Evolutionary conservation across 2,888 invertebrate genomes (phyloP).

Genomic region (Chalcosyrphus nemorum): DNA sequence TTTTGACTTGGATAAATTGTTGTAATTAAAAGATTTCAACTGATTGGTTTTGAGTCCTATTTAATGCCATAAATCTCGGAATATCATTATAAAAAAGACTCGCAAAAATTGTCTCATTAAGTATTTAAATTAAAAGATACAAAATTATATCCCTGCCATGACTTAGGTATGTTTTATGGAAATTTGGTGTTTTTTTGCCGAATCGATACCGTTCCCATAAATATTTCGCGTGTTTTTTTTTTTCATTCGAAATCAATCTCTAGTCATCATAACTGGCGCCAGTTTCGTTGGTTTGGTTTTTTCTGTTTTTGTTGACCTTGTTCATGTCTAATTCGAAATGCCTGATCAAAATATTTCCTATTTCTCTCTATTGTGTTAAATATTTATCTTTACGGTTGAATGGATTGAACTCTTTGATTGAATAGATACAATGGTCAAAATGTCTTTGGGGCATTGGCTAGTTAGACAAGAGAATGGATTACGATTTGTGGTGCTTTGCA

Average conservation of each 20-base stretch:
- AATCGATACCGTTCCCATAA: slow-evolving; percentile 16
- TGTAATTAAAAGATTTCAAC: slow-evolving; percentile 5
- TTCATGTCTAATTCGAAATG: not conserved
- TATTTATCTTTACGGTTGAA: slow-evolving; percentile 21
- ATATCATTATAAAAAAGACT: not conserved
- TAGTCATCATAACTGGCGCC: slow-evolving; percentile 21
- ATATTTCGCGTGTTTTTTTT: not conserved
- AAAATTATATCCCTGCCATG: not conserved
- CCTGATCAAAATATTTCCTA: slow-evolving; percentile 1
- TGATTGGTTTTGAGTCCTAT: not conserved
- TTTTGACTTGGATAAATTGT: slow-evolving; percentile 1
- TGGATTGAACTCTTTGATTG: slow-evolving; percentile 21
- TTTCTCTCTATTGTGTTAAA: not conserved
- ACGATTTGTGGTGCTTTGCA: not conserved
- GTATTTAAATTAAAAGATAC: slow-evolving; percentile 22
- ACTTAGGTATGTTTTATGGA: slow-evolving; percentile 32
- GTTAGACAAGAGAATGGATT: not conserved
- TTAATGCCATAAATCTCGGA: not conserved
- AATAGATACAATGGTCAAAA: not conserved
- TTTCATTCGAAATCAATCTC: not conserved
- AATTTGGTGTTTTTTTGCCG: slow-evolving; percentile 15
- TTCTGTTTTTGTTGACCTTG: not conserved
- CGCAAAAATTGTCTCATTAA: slow-evolving; percentile 11
- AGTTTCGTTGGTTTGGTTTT: not conserved
- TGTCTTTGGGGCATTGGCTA: slow-evolving; percentile 3